Base-by-base conservation (phyloP, 2,113 vertebrate species). In the Brachypteracias leptosomus region DNA sequence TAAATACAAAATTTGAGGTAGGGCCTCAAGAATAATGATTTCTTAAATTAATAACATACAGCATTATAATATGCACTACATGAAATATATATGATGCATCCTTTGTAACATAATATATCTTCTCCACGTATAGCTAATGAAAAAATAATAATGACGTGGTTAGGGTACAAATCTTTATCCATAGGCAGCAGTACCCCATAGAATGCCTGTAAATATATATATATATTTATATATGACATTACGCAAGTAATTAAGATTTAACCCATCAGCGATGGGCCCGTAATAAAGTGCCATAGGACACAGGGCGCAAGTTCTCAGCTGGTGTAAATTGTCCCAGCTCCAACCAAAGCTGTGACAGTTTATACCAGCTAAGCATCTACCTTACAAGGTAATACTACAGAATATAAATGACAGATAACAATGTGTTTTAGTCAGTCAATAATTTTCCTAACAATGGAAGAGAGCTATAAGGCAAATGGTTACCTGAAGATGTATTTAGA, bases 1-100 rank as follows among this genome's bases (percentile, higher is more conserved):
- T 99, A 98, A 98, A 99, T 99, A 99, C 98, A 99, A 99, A 99
- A 99, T 99, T 95, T 99, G 99, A 99, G 99, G 99, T 99, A 99
- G 99, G 98, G 99, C 99, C 99, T 99, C 99, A 99, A 99, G 98
- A 98, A 98, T 98, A 98, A 98, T 99, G 98, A 98, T 95, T 98
- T 97, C 97, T 98, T 97, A 98, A 98, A 99, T 98, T 98, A 99
- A 98, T 96, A 98, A 98, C 98, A 96, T 91, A 97, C 98, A 98
- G 98, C 98, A 98, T 98, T 88, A 97, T 94, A 94, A 96, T 98
- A 98, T 92, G 96, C 82, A 88, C 95, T 98, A 98, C 98, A 85
- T 97, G 98, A 98, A 94, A 98, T 98, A 97, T 88, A 98, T 97
- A 94, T 96, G 97, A 98, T 98, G 98, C 96, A 96, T 96, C 97